Conservation (phyloP, 2,113 vertebrate species). For the Lampris megalopsis region DNA sequence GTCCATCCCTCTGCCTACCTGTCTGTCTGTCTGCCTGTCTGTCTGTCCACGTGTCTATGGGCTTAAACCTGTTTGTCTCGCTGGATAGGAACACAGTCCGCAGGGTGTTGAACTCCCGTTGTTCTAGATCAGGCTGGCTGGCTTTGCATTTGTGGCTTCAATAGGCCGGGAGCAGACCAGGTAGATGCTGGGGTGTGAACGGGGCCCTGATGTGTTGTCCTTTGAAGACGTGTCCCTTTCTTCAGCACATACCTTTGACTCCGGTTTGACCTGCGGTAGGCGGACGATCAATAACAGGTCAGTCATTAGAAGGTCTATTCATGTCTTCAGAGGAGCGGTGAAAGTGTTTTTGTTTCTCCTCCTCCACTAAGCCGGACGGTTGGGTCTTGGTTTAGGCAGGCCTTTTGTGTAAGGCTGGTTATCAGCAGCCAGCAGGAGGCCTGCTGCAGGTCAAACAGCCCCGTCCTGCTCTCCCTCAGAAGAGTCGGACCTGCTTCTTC, state of each 20-base stretch:
- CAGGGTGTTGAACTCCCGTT: background rate
- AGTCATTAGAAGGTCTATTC: constrained; percentile 6
- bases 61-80: background rate
- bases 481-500: constrained; percentile 95
- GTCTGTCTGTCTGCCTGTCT: background rate
- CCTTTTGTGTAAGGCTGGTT: background rate
- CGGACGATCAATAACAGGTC: too few relatives aligned
- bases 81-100: background rate
- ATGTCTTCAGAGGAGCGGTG: background rate
- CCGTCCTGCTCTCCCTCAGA: constrained; percentile 76
- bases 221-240: too few relatives aligned
- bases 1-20: background rate
- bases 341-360: constrained; percentile 3
- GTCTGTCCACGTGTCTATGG: background rate
- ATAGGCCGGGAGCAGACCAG: background rate
- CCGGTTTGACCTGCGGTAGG: too few relatives aligned
- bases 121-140: constrained; percentile 3
- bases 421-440: background rate
- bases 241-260: background rate
- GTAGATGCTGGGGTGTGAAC: too few relatives aligned
- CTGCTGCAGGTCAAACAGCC: background rate
- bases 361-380: background rate
- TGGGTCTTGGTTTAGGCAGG: constrained; percentile 8
- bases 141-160: constrained; percentile 29
- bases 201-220: too few relatives aligned